Conservation (phyloP, 2,797 vertebrate species). For the Schizopygopsis malacanthus region DNA sequence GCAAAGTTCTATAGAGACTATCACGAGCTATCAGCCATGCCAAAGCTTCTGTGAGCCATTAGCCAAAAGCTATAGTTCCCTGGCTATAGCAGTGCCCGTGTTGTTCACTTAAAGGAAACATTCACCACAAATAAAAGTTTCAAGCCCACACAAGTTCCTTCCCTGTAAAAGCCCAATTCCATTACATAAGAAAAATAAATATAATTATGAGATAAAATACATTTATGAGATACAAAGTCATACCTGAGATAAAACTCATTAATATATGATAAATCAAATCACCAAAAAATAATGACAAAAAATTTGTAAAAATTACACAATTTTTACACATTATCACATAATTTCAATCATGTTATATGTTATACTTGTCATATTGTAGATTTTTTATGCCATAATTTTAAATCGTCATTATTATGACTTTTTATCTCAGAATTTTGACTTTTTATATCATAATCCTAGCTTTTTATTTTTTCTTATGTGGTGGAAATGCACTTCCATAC, state of each 20-base stretch:
- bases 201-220: not conserved
- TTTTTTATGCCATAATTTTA: not conserved
- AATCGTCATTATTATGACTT: not conserved
- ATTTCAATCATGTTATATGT: not conserved
- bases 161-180: not conserved
- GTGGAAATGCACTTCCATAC: not conserved
- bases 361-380: not conserved
- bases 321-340: not conserved
- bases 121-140: slow-evolving; percentile 12
- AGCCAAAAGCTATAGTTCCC: slow-evolving; percentile 19
- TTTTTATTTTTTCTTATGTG: not conserved
- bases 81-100: slow-evolving; percentile 8
- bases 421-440: not conserved
- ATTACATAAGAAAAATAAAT: not conserved
- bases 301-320: not conserved
- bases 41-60: slow-evolving; percentile 20
- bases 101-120: slow-evolving; percentile 10
- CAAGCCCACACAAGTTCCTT: not conserved
- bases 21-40: slow-evolving; percentile 55
- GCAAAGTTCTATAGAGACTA: slow-evolving; percentile 52
- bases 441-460: not conserved
- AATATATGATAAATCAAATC: not conserved
- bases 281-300: not conserved
- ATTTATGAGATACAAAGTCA: not conserved
- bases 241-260: not conserved